Percentiles rank a stretch among this genome's conserved stretches.
These are phyloP conservation scores for Heliothis subflexa DNA, from an alignment of 1,140 invertebrate genomes.

Conservation along the genomic window DNA sequence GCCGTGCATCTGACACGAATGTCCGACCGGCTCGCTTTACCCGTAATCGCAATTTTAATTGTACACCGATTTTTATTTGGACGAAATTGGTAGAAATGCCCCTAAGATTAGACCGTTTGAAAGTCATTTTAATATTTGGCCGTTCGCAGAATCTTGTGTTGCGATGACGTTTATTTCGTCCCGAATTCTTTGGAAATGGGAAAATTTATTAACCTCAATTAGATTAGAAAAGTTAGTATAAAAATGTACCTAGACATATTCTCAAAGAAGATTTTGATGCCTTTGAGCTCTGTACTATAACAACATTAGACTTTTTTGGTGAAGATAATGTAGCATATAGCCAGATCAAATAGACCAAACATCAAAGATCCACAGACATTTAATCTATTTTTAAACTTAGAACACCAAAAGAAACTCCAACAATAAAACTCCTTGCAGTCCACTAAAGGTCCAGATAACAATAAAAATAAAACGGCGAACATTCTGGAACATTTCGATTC, in stretches of 20 bases:
- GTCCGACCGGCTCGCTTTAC: conserved; percentile 63
- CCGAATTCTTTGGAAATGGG: background rate
- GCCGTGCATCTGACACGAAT: conserved; percentile 75
- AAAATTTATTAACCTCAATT: too few species aligned
- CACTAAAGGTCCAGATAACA: conserved; percentile 46
- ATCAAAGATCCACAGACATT: background rate
- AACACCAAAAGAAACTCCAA: conserved; percentile 12
- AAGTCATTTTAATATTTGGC: background rate
- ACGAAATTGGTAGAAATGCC: conserved; percentile 1
- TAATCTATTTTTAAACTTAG: background rate
- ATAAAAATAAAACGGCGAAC: conserved; percentile 55
- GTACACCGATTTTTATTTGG: conserved; percentile 53
- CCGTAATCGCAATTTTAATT: conserved; percentile 65
- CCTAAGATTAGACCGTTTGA: background rate
- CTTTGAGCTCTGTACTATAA: too few species aligned
- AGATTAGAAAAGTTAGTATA: too few species aligned
- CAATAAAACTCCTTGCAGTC: conserved; percentile 27
- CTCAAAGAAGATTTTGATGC: too few species aligned
- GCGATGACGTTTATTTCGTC: background rate
- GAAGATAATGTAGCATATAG: too few species aligned
- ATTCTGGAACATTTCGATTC: conserved; percentile 44
- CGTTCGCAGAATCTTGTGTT: background rate
- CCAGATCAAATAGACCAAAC: background rate
- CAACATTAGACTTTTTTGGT: too few species aligned
- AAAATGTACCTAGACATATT: too few species aligned